Percentiles rank a stretch among this genome's conserved stretches.
phyloP scores from a whole-genome alignment of 1,140 invertebrate species.

The Cataglyphis hispanica region DNA sequence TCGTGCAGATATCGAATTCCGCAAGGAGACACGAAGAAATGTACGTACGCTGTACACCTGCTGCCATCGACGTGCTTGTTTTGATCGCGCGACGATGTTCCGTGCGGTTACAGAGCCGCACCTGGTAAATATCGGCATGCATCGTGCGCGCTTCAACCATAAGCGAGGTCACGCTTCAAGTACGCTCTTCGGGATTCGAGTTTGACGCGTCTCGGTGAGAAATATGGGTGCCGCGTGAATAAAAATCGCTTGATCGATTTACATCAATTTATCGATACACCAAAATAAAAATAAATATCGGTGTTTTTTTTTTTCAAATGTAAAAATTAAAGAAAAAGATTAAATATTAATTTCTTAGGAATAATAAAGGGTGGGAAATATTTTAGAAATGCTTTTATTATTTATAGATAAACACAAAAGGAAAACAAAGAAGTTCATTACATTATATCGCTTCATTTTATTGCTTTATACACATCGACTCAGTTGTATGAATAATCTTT shows the following conservation, averaged over 20 bases:
- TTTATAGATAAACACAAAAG: neutral
- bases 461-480: too few relatives aligned
- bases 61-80: conserved; percentile 15
- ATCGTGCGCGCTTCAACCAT: neutral
- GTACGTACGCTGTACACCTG: neutral
- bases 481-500: neutral
- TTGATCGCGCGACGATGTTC: neutral
- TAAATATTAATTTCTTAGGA: neutral
- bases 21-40: conserved; percentile 21
- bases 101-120: neutral
- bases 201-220: conserved; percentile 9
- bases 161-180: conserved; percentile 2
- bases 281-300: neutral
- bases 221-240: neutral
- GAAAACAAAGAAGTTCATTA: neutral
- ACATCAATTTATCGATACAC: conserved; percentile 14
- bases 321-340: neutral
- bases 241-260: neutral
- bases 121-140: conserved; percentile 30
- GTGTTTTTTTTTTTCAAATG: neutral
- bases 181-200: neutral
- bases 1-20: conserved; percentile 38
- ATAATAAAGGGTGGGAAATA: neutral
- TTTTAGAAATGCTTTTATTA: neutral
- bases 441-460: too few relatives aligned